Base-by-base conservation (phyloP, 2,113 vertebrate genomes). In the Labeo rohita region DNA sequence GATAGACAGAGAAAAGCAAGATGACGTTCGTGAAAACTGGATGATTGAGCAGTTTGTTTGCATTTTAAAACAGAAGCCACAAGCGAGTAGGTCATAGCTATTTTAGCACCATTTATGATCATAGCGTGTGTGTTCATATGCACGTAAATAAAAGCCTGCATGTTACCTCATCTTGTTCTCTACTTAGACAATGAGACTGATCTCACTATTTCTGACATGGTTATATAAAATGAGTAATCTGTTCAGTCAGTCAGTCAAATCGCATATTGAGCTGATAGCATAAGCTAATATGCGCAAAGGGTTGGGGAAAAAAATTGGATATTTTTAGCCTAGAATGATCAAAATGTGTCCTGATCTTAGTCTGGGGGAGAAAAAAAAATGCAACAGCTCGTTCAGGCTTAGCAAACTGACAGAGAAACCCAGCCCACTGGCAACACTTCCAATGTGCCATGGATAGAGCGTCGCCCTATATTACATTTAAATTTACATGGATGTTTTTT, bases 231-330 rank as follows among this genome's bases (percentile, higher is more conserved):
- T 56, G 52, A 73, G 66, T 73, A 84, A 84, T 84, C 81, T 84
- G 81, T 84, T 84, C 68, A 73, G 81, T 84, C 81, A 73, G 81
- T 59, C 81, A 84, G 63, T 84, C 81, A 73, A 73, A 72, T 84
- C 52, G 49, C 81, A 84, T 84, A 73, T 73, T n/a, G 66, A 84
- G 81, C 50, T 84, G 81, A 73, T 84, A 59, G 66, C 81, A 59
- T 73, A 84, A 84, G 81, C 81, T 84, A 84, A 84, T 84, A 73
- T 73, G 28, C 4, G 50, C 34, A 83, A 72, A 56, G 49, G 81
- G 49, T 70, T 73, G 50, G 28, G 28, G 10, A 45, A 39, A 70
- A 68, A 63, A 70, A 34, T 8, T 2, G 0, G 49, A 8, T 84
- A 84, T 73, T 84, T 84, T 84, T 84, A 84, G 68, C 81, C 21